Base-by-base conservation (phyloP, 2,797 vertebrate species). In the Chrosomus eos region DNA sequence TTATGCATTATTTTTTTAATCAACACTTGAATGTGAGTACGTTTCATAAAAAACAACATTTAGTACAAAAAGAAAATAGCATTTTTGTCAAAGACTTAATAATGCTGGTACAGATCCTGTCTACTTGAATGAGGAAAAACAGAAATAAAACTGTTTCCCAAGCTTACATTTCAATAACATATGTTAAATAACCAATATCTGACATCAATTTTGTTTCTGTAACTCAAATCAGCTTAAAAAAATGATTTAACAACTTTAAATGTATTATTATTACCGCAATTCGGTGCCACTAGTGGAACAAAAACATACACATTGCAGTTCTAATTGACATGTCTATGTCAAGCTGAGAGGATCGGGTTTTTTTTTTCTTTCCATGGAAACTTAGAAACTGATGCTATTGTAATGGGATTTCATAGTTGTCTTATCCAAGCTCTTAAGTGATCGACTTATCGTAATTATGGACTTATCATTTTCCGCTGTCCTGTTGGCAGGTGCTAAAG, bases 401-500 rank as follows among this genome's bases (percentile, higher is more conserved):
- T 11, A 82, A 43, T 55, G 60, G 71, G 68, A 36, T 64, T 33
- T 82, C 26, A 31, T 40, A 60, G 28, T 72, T 45, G 26, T 66
- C 31, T 60, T 36, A 66, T 87, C 82, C 58, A 67, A 83, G 86
- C 80, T 89, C 81, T 83, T 77, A 23, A 72, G 28, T 55, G n/a
- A 71, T 60, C 0, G 1, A 13, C 64, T 85, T 81, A 45, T 75
- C 19, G 19, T n/a, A n/a, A n/a, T n/a, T n/a, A n/a, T n/a, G n/a
- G n/a, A n/a, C n/a, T n/a, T n/a, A n/a, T 64, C n/a, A 67, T 53
- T 38, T 66, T 33, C 62, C 6, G 43, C 26, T 80, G 77, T 73
- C 78, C 7, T 67, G 83, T 81, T 88, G 88, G 88, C 88, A 89
- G 80, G 76, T 85, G 88, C 83, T 89, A 89, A 88, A 85, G 88